Evolutionary conservation across 2,888 invertebrate species (phyloP).

Genomic region (Dusona sp.): DNA sequence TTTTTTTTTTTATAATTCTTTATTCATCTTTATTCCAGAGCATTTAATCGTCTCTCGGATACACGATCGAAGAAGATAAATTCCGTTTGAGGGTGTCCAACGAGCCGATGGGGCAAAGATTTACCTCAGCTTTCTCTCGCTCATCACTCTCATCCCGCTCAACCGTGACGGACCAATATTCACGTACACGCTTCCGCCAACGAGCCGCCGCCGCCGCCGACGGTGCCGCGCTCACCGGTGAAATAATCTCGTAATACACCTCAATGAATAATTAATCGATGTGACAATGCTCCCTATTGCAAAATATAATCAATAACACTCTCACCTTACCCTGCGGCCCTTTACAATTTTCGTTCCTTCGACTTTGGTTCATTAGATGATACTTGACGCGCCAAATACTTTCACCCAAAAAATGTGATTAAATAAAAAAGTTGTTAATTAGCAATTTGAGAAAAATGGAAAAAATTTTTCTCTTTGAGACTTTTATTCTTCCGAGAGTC

Average conservation of each 20-base stretch:
- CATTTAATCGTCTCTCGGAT: conserved; percentile 8
- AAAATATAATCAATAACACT: conserved; percentile 50
- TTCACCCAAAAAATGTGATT: not conserved
- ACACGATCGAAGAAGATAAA: conserved; percentile 48
- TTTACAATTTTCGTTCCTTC: not conserved
- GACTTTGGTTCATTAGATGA: not conserved
- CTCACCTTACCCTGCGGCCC: not conserved
- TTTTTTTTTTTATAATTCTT: not conserved
- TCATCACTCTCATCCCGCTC: conserved; percentile 29
- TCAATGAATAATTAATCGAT: conserved; percentile 59
- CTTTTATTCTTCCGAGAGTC: not conserved
- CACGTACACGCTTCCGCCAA: conserved; percentile 19
- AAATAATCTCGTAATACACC: conserved; percentile 59
- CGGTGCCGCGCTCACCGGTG: conserved; percentile 45
- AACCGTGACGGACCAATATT: conserved; percentile 63
- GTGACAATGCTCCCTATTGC: conserved; percentile 41
- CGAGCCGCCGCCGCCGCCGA: conserved; percentile 20
- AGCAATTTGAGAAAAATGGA: not conserved
- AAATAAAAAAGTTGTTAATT: not conserved
- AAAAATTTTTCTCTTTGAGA: not conserved
- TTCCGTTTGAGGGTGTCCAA: conserved; percentile 57
- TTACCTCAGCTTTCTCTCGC: not conserved
- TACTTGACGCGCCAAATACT: not conserved
- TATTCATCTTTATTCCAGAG: not conserved
- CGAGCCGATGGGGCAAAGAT: conserved; percentile 38